Base-by-base conservation (phyloP, 1,140 invertebrate species). In the Gonioctena quinquepunctata region DNA sequence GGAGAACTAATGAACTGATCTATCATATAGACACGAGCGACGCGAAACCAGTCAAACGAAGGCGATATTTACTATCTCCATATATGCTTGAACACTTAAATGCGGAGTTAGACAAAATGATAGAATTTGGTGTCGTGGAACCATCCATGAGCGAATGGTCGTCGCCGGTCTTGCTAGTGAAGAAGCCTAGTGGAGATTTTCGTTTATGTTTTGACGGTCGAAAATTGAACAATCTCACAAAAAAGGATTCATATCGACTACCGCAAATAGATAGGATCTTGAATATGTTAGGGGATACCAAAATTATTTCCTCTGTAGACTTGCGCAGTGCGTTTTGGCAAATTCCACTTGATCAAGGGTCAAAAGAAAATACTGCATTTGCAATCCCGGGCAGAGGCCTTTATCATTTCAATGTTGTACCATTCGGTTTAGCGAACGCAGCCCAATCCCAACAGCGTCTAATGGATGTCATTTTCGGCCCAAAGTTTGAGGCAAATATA, bases 361-460 rank as follows among this genome's bases (percentile, higher is more conserved):
- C 18, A 7, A 56, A 62, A 27, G 67, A 73, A 52, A 74, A 78
- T 57, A 86, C 84, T 0, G 83, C 79, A 3, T 85, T 86, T 71
- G 71, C 74, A 3, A 77, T 83, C 0, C 79, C 74, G 18, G 16
- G 16, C 16, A 18, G 50, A 19, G 50, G 50, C 2, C 68, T 82
- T 5, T 84, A 71, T 63, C 71, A 80, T 61, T 83, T 81, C 64
- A 75, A 61, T 4, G 77, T 81, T 0, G 79, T 85, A 66, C 81
- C 82, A 1, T 81, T 82, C 69, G 82, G 81, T 4, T 69, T 85
- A 76, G 57, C 54, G 5, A 81, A 81, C 73, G 59, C 67, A 49
- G 48, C 63, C 48, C 50, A 57, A 18, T 80, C 76, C 1, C 82
- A 83, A 66, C 78, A 81, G 59, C 27, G 81, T 85, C 7, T 79